Evolutionary conservation across 2,113 vertebrate species (phyloP), one percentile per base, ranked within the genome.

Genomic region (Actenoides hombroni): DNA sequence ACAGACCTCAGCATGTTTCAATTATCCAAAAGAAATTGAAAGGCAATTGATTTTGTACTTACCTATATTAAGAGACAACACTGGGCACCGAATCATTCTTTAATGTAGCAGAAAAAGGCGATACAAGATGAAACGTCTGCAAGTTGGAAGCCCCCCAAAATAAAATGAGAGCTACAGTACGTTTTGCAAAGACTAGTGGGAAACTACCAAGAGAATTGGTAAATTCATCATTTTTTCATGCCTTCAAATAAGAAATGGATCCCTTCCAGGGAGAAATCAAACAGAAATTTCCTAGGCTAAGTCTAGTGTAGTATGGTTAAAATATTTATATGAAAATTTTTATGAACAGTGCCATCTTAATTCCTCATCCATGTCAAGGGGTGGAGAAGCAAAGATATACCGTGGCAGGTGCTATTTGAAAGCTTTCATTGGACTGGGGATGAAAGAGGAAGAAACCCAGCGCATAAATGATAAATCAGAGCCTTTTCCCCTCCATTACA

Each of bases 151-250:
- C 3, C 13, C 82, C 73, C 39, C 76, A 81, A 84, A 88, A 94
- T 31, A 39, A 84, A 87, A 94, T 85, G 84, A 89, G 49, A 77
- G 59, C 59, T 86, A 42, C 49, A 63, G 65, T 54, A 68, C 25
- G 28, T 91, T 94, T 94, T 94, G 26, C 57, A 76, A 94, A 76
- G 71, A 14, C 83, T 40, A 37, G 59, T 65, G 49, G 64, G 76
- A 77, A 86, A 53, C 49, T 86, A 90, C 24, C 75, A 67, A 65
- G 75, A 85, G 88, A 78, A 68, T 79, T 89, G 46, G 61, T 75
- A 64, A 94, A 91, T 91, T 92, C 53, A 81, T 90, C 21, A n/a
- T 75, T 75, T 76, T 91, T 95, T 87, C 53, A 67, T 82, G 70
- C 16, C 7, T 79, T 93, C 73, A 79, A 83, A 74, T 56, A 84